Percentiles rank a stretch among this genome's conserved stretches.
Conservation (phyloP, 53 echinoderm and acorn worm species). For the Echinometra lucunter region DNA sequence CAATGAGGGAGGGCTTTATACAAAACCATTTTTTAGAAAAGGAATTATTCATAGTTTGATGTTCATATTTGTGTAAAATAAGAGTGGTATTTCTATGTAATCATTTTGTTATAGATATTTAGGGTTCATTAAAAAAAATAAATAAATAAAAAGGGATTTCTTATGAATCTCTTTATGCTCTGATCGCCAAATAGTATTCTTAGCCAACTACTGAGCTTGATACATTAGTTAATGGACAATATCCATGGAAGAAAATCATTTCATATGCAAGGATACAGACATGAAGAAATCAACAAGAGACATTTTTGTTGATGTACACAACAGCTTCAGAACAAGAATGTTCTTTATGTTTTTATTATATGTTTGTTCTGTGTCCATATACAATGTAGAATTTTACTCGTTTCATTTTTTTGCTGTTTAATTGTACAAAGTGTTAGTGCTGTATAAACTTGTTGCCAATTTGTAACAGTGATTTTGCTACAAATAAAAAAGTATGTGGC, state of each 20-base stretch:
- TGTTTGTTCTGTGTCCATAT: background rate
- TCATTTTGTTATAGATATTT: background rate
- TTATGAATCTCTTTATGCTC: background rate
- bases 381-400: slow-evolving; percentile 20
- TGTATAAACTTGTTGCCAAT: slow-evolving; percentile 67
- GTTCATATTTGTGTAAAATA: background rate
- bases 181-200: background rate
- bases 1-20: background rate
- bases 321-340: background rate
- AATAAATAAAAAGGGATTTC: background rate
- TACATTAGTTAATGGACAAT: too few species aligned
- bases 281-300: background rate
- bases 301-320: background rate
- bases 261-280: background rate
- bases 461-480: slow-evolving; percentile 63
- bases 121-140: background rate
- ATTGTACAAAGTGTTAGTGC: slow-evolving; percentile 21
- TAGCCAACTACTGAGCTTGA: too few species aligned
- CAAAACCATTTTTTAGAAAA: background rate
- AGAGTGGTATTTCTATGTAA: slow-evolving; percentile 20
- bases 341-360: background rate
- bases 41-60: slow-evolving; percentile 6
- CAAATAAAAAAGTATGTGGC: slow-evolving; percentile 46
- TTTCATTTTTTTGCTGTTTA: slow-evolving; percentile 31
- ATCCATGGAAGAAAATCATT: too few species aligned